A percentile compares a stretch with the other conserved stretches of the same genome.
phyloP scores from a whole-genome alignment of 2,113 vertebrate genomes.

The Rallus limicola region DNA sequence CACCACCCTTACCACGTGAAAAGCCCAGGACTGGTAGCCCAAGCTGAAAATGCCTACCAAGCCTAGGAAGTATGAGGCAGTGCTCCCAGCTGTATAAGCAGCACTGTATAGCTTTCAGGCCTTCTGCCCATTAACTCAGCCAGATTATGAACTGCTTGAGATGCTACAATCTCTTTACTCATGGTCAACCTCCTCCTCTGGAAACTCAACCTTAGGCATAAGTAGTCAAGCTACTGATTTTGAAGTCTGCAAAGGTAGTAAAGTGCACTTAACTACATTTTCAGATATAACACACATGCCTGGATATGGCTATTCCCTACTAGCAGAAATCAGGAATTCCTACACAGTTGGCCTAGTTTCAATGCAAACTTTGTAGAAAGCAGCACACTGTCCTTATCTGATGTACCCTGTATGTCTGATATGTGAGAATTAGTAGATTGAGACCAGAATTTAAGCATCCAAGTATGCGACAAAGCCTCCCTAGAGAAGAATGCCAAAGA shows the following conservation, averaged over 20 bases:
- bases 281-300: background rate
- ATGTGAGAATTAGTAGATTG: background rate
- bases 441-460: background rate
- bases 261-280: background rate
- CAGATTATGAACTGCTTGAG: background rate
- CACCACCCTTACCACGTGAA: rapidly evolving
- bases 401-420: background rate
- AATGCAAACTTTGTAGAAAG: background rate
- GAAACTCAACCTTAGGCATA: background rate
- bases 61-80: background rate
- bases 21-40: background rate
- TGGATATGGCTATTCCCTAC: background rate
- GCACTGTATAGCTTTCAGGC: background rate
- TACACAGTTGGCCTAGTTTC: background rate
- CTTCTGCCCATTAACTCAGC: background rate
- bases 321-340: background rate
- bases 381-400: background rate
- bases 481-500: background rate
- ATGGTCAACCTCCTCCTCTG: background rate
- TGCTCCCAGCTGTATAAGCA: background rate
- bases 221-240: background rate
- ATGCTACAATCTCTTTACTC: background rate
- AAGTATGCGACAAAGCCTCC: background rate
- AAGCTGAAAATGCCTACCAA: background rate
- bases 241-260: background rate